These are phyloP conservation scores for Ornithoptera alexandrae DNA, from an alignment of 2,888 invertebrate species.

Conservation along the genomic window DNA sequence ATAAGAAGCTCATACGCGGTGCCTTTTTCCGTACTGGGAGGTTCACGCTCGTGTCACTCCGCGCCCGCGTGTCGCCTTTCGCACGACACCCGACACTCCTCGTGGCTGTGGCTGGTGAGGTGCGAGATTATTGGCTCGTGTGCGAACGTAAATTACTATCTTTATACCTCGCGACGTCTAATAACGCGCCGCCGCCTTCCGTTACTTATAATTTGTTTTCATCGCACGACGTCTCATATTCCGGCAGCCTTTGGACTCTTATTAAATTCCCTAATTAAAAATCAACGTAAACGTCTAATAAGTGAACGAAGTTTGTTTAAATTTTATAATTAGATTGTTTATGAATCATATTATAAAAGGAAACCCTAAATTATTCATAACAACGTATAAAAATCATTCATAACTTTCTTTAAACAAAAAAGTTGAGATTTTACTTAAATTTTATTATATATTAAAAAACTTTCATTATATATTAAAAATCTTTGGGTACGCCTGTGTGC, in stretches of 20 bases:
- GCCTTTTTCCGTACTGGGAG: slow-evolving; percentile 24
- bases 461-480: no score
- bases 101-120: slow-evolving; percentile 31
- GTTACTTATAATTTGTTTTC: slow-evolving; percentile 24
- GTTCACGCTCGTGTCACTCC: slow-evolving; percentile 7
- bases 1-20: slow-evolving; percentile 50
- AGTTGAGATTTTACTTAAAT: no score
- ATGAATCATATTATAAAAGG: no score
- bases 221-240: slow-evolving; percentile 16
- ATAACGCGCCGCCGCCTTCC: slow-evolving; percentile 24
- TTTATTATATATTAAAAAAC: no score
- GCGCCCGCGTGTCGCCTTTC: slow-evolving; percentile 19
- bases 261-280: slow-evolving; percentile 24
- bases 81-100: slow-evolving; percentile 29
- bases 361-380: no score
- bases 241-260: slow-evolving; percentile 1
- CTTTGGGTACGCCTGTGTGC: no score
- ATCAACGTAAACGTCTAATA: neutral
- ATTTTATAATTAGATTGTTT: no score
- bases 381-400: no score
- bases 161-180: slow-evolving; percentile 27
- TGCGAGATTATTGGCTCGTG: slow-evolving; percentile 34
- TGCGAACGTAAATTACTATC: slow-evolving; percentile 34
- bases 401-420: no score
- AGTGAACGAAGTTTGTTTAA: no score